Base-by-base conservation (phyloP, 2,888 invertebrate species). In the Aporophyla nigra region DNA sequence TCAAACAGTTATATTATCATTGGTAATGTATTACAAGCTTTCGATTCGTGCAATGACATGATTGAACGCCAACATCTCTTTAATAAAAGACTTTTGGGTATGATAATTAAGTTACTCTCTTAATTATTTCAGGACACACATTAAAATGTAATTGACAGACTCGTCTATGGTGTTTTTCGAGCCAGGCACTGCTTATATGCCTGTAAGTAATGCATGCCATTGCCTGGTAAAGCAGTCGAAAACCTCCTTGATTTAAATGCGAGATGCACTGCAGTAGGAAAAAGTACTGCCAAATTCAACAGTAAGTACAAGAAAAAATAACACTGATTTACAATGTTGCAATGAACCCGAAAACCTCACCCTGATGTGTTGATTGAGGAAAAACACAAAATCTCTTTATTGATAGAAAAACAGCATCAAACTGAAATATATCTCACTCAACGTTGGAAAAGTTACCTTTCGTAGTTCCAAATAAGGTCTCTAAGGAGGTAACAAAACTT, bases 401-500 rank as follows among this genome's bases (percentile, higher is more conserved):
- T 59, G 58, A 69, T 63, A 73, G 56, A 74, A 71, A 76, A 71
- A 82, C 73, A 61, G 12, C 27, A 85, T 76, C 24, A 78, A 79
- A 78, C 68, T 63, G 33, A 82, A 76, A 82, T 82, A 77, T 76
- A 74, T 80, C 74, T 61, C 65, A 67, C 43, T 86, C 59, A 74
- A 53, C 51, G 43, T 53, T 66, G 43, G 66, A 62, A 77, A 77
- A 76, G 27, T 83, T 76, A 56, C 71, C 51, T 65, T 75, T 68
- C 19, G 2, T 6, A 51, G 46, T 56, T 77, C 63, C 62, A 61
- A 80, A 80, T 78, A 70, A 66, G 62, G 78, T 76, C 74, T 67
- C 76, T 0, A 5, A 58, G 70, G 82, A 71, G 79, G 71, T 84
- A 69, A 77, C 74, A 77, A 78, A 80, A 78, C 62, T 76, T 81